Evolutionary conservation across 1,140 invertebrate species (phyloP), one percentile per base, ranked within the genome.

Genomic region (Euglossa dilemma): DNA sequence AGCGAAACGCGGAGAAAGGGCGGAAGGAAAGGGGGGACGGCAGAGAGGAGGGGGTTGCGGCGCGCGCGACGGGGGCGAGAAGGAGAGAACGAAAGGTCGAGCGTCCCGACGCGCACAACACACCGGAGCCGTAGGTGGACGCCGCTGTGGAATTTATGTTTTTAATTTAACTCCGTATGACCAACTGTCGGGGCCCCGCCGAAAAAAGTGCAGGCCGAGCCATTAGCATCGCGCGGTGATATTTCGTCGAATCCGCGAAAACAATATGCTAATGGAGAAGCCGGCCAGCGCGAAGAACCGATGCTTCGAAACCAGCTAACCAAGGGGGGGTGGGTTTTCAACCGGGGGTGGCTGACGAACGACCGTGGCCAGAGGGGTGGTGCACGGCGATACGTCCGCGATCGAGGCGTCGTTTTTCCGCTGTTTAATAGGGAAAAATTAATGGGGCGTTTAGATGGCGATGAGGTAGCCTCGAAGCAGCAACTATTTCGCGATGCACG

Each of bases 121-220:
- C 25, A 63, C 28, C 1, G 36, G 57, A 36, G 70, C 66, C 69
- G 69, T 76, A 76, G 85, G 83, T 80, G 57, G 83, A 70, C 75
- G 72, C 81, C 80, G 84, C 75, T 88, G 82, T 80, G 87, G 80
- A 94, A 94, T 94, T 94, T 94, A 94, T 94, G 93, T 93, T 93
- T 94, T 94, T 94, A 93, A 94, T 93, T 94, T 93, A 89, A 94
- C 92, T 92, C 91, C 91, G 92, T 93, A 93, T 94, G 92, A 94
- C 92, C 93, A 93, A 92, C 93, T 92, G 92, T 93, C 92, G 91
- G 86, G 36, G 90, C 66, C 80, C 20, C 61, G 80, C 72, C 74
- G 88, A 91, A 90, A 91, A 91, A 91, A 89, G 85, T 78, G 87
- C 88, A 86, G 88, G 79, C 86, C 83, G 86, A 82, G 87, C 87